Evolutionary conservation across 2,113 vertebrate species (phyloP).

Genomic region (Chrysemys picta): DNA sequence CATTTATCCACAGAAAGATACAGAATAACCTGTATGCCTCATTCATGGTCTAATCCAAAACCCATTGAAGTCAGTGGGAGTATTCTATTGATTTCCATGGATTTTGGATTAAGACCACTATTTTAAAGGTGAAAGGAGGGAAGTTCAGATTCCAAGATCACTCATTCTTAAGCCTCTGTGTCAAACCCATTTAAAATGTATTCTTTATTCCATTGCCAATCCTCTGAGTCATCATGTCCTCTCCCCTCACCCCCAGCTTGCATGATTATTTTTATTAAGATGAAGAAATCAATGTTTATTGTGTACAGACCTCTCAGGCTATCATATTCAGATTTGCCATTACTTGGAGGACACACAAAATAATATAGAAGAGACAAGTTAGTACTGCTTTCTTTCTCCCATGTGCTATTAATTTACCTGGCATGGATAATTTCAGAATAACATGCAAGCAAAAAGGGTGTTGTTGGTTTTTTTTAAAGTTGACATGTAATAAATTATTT

Average conservation of each 20-base stretch:
- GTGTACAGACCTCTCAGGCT: background rate
- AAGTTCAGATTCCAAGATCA: background rate
- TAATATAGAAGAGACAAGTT: background rate
- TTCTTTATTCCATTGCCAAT: constrained; percentile 54
- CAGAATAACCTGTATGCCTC: background rate
- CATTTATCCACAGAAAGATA: background rate
- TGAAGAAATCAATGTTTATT: background rate
- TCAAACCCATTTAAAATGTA: background rate
- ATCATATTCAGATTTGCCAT: background rate
- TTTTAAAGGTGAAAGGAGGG: constrained; percentile 26
- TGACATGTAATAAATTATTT: constrained; percentile 49
- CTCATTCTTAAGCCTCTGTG: background rate
- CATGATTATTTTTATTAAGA: background rate
- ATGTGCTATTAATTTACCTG: background rate
- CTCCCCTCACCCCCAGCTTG: background rate
- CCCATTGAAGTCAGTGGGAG: background rate
- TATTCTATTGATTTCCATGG: background rate
- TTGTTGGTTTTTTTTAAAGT: background rate
- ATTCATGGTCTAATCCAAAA: background rate
- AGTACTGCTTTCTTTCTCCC: background rate
- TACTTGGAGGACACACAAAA: background rate
- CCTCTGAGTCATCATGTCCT: constrained; percentile 23
- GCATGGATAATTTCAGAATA: constrained; percentile 35
- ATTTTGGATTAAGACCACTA: background rate
- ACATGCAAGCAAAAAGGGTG: constrained; percentile 2